Base-by-base conservation (phyloP, 2,113 vertebrate genomes). In the Ochotona princeps region DNA sequence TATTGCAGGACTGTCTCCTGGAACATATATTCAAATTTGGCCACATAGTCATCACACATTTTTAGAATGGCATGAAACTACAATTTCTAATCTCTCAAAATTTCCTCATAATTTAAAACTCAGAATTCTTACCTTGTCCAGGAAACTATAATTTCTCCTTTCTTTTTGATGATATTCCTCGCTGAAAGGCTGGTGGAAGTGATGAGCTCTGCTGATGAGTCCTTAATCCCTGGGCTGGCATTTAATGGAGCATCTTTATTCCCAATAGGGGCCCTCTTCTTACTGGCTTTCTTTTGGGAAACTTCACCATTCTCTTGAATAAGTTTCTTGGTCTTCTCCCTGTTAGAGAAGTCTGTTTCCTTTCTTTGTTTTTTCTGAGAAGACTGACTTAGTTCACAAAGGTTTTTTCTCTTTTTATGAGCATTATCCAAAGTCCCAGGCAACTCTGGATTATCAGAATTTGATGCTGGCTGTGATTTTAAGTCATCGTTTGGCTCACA, bases 91-190 rank as follows among this genome's bases (percentile, higher is more conserved):
- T 3, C 17, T 92, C 76, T 76, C 60, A 86, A 83, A 70, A 90
- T 67, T 78, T 73, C 30, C 76, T 65, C 7, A 35, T 79, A 13
- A 86, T 73, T 90, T 90, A 93, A 91, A 60, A 44, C 23, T 78
- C 44, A 91, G 49, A 80, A 15, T 66, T 87, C 97, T 98, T 98
- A 99, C 99, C 99, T 99, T 35, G 99, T 99, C 99, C 99, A 99
- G 1, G 99, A 98, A 95, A 99, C 98, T 90, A 99, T 98, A 92
- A 99, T 98, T 98, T 99, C 99, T 88, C 99, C 99, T 92, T 99
- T 99, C 98, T 99, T 99, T 97, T 98, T 98, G 96, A 99, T 93
- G 8, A 99, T 98, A 82, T 99, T 99, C 97, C 99, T 99, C 87
- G 99, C 99, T 89, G 98, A 99, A 20, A 99, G 98, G 84, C 98